phyloP scores from a whole-genome alignment of 92 coral and sea anemone genomes.

The Parazoanthus darwini region DNA sequence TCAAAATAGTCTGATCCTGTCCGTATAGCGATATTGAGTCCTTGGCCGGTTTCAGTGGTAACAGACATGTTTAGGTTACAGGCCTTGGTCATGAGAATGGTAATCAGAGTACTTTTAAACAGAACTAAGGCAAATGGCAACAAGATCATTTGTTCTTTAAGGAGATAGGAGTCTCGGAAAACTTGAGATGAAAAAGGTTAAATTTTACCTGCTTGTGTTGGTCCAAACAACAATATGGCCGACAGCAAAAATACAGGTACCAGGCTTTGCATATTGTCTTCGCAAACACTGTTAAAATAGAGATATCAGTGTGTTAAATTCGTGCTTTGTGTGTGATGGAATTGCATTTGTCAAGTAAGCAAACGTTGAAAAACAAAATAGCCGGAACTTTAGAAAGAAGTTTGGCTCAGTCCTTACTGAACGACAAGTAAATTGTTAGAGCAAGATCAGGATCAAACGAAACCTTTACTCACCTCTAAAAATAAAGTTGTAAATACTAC shows the following conservation, averaged over 20 bases:
- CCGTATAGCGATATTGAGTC: too few relatives aligned
- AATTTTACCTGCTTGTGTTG: constrained; percentile 28
- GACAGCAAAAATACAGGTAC: constrained; percentile 34
- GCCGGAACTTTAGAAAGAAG: not conserved
- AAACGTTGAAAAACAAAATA: too few relatives aligned
- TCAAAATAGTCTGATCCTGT: too few relatives aligned
- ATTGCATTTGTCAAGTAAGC: too few relatives aligned
- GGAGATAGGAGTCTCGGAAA: not conserved
- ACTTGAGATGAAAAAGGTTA: not conserved
- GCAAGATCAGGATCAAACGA: too few relatives aligned
- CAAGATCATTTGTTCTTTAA: too few relatives aligned
- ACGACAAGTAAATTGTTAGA: not conserved
- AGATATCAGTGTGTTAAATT: not conserved
- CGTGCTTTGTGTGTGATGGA: not conserved
- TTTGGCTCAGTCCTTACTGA: not conserved
- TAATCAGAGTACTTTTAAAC: too few relatives aligned
- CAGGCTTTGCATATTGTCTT: constrained; percentile 7
- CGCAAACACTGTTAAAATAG: not conserved
- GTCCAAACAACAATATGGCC: constrained; percentile 24
- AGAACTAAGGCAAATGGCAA: not conserved
- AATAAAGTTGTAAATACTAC: too few relatives aligned
- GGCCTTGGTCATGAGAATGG: not conserved
- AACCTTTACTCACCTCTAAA: not conserved
- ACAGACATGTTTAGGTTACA: too few relatives aligned
- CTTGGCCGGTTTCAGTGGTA: too few relatives aligned